Evolutionary conservation across 2,797 vertebrate species (phyloP), one percentile per base, ranked within the genome.

Genomic region (Xenopus petersii): DNA sequence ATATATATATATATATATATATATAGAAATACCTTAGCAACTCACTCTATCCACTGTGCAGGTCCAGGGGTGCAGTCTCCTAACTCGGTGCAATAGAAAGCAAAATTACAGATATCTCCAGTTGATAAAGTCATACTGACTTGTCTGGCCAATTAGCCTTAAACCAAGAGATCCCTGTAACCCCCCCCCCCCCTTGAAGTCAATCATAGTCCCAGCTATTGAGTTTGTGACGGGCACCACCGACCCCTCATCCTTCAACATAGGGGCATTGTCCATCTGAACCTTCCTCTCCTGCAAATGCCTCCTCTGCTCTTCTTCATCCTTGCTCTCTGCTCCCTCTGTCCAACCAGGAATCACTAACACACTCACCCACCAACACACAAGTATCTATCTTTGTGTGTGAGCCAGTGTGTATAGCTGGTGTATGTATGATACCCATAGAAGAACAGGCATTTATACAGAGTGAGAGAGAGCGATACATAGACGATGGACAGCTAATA

Each of bases 151-250:
- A 82, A 82, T 82, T 81, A 81, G 83, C 80, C 83, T 83, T 82
- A 83, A 85, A 80, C 77, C 82, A 78, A 73, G 79, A 70, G 83
- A 83, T 81, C 81, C 83, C 80, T 56, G 81, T n/a, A n/a, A n/a
- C n/a, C n/a, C n/a, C n/a, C 26, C 26, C 26, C 11, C 74, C 54
- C 26, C 49, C 64, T 21, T 30, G 59, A 74, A 71, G 1, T 48
- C 49, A 47, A 60, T 21, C 67, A 77, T 64, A 62, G 71, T 48
- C 67, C 47, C 62, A 46, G 71, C 77, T 66, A 74, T 74, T 74
- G 61, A 70, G 66, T 65, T 33, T 70, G 59, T 66, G n/a, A 79
- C 21, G 61, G 48, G 42, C 66, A 64, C 54, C 24, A 60, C 51
- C 62, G 70, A 70, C 24, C 56, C 26, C 66, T 56, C 24, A 71